These are phyloP conservation scores for Heliangelus exortis DNA, from an alignment of 2,797 vertebrate species.

Conservation along the genomic window DNA sequence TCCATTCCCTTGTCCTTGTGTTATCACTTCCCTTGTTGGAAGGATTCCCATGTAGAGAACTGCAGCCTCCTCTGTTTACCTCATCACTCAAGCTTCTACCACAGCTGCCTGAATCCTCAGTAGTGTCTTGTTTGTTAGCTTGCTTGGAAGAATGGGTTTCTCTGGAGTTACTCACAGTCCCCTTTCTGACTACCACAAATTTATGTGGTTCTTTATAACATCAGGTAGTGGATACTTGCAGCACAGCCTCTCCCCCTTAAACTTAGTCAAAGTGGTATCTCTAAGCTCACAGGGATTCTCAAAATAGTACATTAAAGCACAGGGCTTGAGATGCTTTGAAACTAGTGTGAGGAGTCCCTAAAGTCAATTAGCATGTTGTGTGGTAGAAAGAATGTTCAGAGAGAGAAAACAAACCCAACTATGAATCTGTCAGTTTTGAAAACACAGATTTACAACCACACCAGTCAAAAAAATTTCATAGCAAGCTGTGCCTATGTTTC, in stretches of 20 bases:
- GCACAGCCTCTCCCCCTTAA: not conserved
- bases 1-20: not conserved
- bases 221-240: not conserved
- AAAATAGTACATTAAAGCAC: not conserved
- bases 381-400: not conserved
- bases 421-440: not conserved
- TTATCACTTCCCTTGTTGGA: not conserved
- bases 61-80: not conserved
- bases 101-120: not conserved
- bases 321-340: not conserved
- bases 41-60: not conserved
- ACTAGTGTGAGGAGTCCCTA: not conserved
- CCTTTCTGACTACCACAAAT: not conserved
- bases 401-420: not conserved
- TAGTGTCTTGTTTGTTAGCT: not conserved
- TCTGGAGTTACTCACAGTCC: not conserved
- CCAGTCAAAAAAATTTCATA: not conserved
- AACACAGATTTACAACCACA: not conserved
- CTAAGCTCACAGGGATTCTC: not conserved
- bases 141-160: not conserved
- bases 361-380: not conserved
- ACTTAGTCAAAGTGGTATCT: not conserved
- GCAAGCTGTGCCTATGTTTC: not conserved
- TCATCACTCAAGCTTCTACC: not conserved
- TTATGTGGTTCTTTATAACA: not conserved